These are phyloP conservation scores for Hyla sarda DNA, from an alignment of 2,113 vertebrate genomes.

Conservation along the genomic window DNA sequence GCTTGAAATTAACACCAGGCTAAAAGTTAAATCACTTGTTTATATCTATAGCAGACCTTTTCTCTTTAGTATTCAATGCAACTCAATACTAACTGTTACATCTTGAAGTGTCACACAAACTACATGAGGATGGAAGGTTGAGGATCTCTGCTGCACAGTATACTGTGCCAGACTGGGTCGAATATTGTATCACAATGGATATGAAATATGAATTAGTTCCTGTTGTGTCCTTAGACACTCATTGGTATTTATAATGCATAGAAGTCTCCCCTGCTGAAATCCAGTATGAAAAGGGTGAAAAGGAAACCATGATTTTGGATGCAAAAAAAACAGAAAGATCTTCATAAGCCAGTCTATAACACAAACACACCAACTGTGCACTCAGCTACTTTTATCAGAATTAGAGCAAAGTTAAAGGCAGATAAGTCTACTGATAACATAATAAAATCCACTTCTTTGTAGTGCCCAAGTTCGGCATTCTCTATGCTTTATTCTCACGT, in stretches of 20 bases:
- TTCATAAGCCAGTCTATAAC: neutral
- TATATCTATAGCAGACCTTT: neutral
- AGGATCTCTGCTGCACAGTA: neutral
- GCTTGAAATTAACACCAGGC: neutral
- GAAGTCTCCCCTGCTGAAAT: too few species aligned
- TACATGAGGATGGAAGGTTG: neutral
- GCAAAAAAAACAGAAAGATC: neutral
- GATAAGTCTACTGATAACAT: neutral
- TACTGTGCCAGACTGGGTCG: neutral
- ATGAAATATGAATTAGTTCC: constrained; percentile 4
- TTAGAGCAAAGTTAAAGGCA: neutral
- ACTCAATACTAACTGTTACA: neutral
- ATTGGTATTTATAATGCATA: constrained; percentile 15
- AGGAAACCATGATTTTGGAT: neutral
- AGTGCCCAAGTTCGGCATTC: neutral
- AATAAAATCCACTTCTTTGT: neutral
- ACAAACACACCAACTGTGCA: neutral
- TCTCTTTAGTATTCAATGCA: neutral
- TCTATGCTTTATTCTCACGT: neutral
- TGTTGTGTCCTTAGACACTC: neutral
- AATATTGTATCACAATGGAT: neutral
- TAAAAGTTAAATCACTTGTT: neutral
- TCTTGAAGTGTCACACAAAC: neutral
- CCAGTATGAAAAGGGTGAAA: neutral
- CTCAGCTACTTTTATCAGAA: neutral